These are phyloP conservation scores for Lichenostomus cassidix DNA, from an alignment of 2,113 vertebrate species.

Conservation along the genomic window DNA sequence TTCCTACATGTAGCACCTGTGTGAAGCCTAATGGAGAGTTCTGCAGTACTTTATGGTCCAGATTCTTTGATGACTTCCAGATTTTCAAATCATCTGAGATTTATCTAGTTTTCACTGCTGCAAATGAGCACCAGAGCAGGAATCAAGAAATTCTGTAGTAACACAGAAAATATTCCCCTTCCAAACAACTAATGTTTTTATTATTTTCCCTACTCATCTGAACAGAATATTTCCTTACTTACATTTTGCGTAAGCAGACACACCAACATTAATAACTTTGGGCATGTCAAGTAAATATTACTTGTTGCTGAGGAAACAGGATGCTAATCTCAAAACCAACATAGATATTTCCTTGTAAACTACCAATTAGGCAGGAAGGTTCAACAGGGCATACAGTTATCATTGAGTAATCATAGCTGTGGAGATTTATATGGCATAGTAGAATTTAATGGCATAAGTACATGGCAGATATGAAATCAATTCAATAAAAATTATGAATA, in stretches of 20 bases:
- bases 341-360: slow-evolving; percentile 22
- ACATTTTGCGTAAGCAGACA: background rate
- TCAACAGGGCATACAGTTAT: background rate
- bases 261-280: background rate
- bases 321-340: background rate
- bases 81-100: background rate
- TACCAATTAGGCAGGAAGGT: slow-evolving; percentile 33
- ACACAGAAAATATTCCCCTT: background rate
- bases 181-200: background rate
- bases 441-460: slow-evolving; percentile 1
- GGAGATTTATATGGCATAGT: background rate
- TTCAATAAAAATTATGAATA: background rate
- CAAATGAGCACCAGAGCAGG: background rate
- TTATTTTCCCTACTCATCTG: background rate
- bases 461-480: background rate
- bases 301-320: slow-evolving; percentile 5
- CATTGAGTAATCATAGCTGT: background rate
- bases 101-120: background rate
- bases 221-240: background rate
- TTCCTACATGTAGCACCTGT: rapidly evolving
- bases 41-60: background rate
- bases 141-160: background rate
- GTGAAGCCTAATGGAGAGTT: background rate
- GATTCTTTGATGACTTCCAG: background rate
- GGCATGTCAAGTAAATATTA: background rate